phyloP scores from a whole-genome alignment of 2,888 invertebrate genomes.

The Octonoba sinensis region DNA sequence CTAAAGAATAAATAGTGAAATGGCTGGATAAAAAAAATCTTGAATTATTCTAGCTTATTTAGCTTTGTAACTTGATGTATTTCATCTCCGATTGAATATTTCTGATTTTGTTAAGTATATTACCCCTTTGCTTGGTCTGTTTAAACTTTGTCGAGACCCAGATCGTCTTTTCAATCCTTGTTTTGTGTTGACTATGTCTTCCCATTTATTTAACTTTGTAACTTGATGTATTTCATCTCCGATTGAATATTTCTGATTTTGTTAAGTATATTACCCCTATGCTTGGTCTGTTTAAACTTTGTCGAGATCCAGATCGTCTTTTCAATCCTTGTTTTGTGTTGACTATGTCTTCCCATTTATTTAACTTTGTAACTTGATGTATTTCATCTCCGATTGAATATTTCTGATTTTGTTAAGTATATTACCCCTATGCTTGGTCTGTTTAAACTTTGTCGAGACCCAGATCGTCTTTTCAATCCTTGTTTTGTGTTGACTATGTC shows the following conservation, averaged over 20 bases:
- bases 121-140: constrained; percentile 73
- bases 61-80: too few species aligned
- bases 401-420: too few species aligned
- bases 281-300: constrained; percentile 76
- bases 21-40: too few species aligned
- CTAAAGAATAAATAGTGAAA: too few species aligned
- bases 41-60: too few species aligned
- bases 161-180: constrained; percentile 72
- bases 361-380: too few species aligned
- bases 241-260: too few species aligned
- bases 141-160: constrained; percentile 77
- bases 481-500: constrained; percentile 78
- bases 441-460: constrained; percentile 77
- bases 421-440: constrained; percentile 72
- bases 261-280: constrained; percentile 22
- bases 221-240: too few species aligned
- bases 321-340: constrained; percentile 75
- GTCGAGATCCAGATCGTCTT: constrained; percentile 74
- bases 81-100: too few species aligned
- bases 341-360: constrained; percentile 82
- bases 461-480: constrained; percentile 72
- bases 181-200: constrained; percentile 78
- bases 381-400: too few species aligned
- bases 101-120: too few species aligned
- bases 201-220: too few species aligned